Evolutionary conservation across 2,888 invertebrate genomes (phyloP).

Genomic region (Netelia inedita): DNA sequence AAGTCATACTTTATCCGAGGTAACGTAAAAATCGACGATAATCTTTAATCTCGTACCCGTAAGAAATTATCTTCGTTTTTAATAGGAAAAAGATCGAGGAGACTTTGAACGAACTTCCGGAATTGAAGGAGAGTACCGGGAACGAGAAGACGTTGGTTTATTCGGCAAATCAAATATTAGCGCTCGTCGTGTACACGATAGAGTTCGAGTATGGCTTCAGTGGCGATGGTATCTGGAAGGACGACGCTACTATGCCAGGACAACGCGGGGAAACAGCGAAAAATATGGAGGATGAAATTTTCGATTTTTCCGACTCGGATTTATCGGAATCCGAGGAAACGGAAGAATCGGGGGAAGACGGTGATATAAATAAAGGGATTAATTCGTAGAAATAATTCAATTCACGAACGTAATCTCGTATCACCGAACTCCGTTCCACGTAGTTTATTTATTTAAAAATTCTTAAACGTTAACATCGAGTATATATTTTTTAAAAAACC

Average conservation of each 20-base stretch:
- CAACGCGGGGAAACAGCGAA: not conserved
- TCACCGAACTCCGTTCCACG: constrained; percentile 12
- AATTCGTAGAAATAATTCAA: constrained; percentile 3
- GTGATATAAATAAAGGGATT: constrained; percentile 18
- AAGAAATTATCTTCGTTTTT: constrained; percentile 57
- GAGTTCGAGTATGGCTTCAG: constrained; percentile 91
- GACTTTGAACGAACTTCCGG: constrained; percentile 73
- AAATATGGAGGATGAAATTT: not conserved
- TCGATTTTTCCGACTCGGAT: constrained; percentile 27
- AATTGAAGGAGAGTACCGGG: constrained; percentile 68
- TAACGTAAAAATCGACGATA: constrained; percentile 81
- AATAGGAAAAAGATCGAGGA: constrained; percentile 81
- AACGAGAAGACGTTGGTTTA: constrained; percentile 62
- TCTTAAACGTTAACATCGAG: constrained; percentile 60
- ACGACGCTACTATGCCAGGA: not conserved
- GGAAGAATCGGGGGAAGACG: not conserved
- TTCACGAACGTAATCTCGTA: not conserved
- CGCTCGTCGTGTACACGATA: constrained; percentile 90
- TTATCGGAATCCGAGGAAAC: not conserved
- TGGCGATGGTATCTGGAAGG: constrained; percentile 90
- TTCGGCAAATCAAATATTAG: constrained; percentile 86
- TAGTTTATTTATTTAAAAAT: constrained; percentile 64
- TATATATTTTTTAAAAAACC: constrained; percentile 52
- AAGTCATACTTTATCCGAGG: constrained; percentile 90
- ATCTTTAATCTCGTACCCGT: not conserved